A percentile compares a stretch with the other conserved stretches of the same genome.
phyloP scores from a whole-genome alignment of 2,113 vertebrate species.

The Hippolais icterina region DNA sequence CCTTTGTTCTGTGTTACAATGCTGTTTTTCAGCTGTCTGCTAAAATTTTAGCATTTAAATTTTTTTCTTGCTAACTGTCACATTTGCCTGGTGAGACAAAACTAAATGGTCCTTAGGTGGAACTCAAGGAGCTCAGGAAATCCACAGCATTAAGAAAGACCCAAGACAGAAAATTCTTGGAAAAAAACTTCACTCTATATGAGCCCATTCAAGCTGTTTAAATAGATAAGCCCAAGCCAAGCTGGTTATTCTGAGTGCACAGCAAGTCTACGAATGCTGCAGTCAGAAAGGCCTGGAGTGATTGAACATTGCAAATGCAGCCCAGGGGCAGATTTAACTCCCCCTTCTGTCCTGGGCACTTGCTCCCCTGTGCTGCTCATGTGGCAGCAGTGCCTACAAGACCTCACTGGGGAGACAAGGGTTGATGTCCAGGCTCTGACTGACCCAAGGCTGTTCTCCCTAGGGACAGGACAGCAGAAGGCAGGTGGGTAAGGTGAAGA shows the following conservation, averaged over 20 bases:
- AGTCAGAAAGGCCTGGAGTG: neutral
- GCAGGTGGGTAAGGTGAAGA: neutral
- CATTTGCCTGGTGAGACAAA: neutral
- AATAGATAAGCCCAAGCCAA: neutral
- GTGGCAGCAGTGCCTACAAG: neutral
- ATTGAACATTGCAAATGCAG: neutral
- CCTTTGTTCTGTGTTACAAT: neutral
- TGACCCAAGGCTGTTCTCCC: neutral
- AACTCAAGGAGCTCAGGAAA: neutral
- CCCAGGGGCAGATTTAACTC: neutral
- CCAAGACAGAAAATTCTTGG: neutral
- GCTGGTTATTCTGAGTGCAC: neutral
- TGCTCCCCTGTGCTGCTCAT: rapidly evolving
- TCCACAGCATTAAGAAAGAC: neutral
- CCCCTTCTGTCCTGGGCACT: neutral
- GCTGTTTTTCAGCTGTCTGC: neutral
- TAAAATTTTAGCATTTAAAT: neutral
- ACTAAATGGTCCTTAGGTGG: neutral
- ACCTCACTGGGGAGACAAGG: rapidly evolving
- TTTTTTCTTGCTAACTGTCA: neutral
- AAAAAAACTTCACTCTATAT: neutral
- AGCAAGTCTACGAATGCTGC: neutral
- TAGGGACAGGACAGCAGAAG: neutral
- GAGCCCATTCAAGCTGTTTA: neutral
- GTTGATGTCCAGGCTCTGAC: neutral